Conservation (phyloP, 2,797 vertebrate genomes). For the Pangasius djambal region DNA sequence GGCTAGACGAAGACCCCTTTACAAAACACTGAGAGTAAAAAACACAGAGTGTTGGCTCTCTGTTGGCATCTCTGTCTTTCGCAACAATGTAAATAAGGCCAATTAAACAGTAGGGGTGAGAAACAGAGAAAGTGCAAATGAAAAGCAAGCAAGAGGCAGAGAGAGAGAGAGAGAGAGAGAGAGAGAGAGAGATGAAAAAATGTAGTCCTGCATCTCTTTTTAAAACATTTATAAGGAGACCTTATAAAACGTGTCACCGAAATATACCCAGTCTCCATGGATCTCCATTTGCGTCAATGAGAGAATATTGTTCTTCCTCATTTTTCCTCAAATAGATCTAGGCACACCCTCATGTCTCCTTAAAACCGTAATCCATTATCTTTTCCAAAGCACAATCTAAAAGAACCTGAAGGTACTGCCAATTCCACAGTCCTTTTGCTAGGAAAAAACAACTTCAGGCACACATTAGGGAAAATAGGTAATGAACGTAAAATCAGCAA, state of each 20-base stretch:
- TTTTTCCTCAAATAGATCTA: constrained; percentile 68
- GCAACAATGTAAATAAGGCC: constrained; percentile 70
- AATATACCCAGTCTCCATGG: constrained; percentile 58
- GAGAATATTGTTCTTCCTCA: constrained; percentile 70
- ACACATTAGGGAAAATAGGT: constrained; percentile 1
- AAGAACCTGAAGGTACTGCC: constrained; percentile 16
- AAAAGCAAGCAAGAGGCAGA: constrained; percentile 54
- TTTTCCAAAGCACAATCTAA: constrained; percentile 39
- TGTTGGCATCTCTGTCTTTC: constrained; percentile 53
- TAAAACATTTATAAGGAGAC: constrained; percentile 28
- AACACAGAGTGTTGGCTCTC: constrained; percentile 34
- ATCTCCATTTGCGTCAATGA: constrained; percentile 72
- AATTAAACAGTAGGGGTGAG: constrained; percentile 66
- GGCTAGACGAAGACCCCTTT: constrained; percentile 68
- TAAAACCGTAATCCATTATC: constrained; percentile 48
- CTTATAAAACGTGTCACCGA: constrained; percentile 44
- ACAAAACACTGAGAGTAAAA: constrained; percentile 45
- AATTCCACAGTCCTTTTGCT: background rate
- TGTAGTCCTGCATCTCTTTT: constrained; percentile 9
- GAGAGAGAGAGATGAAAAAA: constrained; percentile 45
- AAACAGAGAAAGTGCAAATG: constrained; percentile 43
- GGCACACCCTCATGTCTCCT: constrained; percentile 60
- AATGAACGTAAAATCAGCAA: background rate
- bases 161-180: constrained; percentile 58
- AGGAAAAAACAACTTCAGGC: background rate